Evolutionary conservation across 1,140 invertebrate genomes (phyloP), one percentile per base, ranked within the genome.

Genomic region (Neodiprion virginianus): DNA sequence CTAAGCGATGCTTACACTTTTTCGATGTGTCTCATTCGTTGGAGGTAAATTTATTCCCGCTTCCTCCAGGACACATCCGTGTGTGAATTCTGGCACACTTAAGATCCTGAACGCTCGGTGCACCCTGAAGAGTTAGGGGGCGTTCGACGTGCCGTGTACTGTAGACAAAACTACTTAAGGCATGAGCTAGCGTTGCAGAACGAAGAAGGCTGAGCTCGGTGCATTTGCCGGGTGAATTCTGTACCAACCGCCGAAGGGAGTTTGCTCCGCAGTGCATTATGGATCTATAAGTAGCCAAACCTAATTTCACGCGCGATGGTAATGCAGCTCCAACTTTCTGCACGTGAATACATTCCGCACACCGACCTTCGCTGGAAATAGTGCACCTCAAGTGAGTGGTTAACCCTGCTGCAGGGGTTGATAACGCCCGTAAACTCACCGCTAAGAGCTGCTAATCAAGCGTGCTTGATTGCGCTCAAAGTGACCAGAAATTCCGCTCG

Each of bases 271-370:
- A 66, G 14, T 66, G 14, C 61, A 21, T n/a, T n/a, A 66, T n/a
- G 21, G 11, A 12, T 23, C 69, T 74, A 75, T 76, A 78, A 78
- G 72, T 79, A 78, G 53, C 75, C 75, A 73, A 72, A 78, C 48
- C 75, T 78, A 74, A 72, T 79, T 76, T 79, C 77, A 75, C 67
- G 75, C 68, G 69, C 28, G 23, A 40, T 66, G 67, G 65, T 78
- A 79, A 79, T 74, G 73, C 77, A n/a, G 72, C 79, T 78, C 70
- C 76, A 66, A 79, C 67, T 75, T 73, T 76, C 75, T 47, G 67
- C 75, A 67, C 73, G 72, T 69, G 76, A 74, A 74, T 61, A 61
- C 28, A 40, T 5, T 2, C 28, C 8, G 11, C 11, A 8, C 11
- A 61, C n/a, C 11, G 5, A 61, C 11, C 11, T 12, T 61, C 53